phyloP scores from a whole-genome alignment of 2,888 invertebrate species.

The Protophormia terraenovae region DNA sequence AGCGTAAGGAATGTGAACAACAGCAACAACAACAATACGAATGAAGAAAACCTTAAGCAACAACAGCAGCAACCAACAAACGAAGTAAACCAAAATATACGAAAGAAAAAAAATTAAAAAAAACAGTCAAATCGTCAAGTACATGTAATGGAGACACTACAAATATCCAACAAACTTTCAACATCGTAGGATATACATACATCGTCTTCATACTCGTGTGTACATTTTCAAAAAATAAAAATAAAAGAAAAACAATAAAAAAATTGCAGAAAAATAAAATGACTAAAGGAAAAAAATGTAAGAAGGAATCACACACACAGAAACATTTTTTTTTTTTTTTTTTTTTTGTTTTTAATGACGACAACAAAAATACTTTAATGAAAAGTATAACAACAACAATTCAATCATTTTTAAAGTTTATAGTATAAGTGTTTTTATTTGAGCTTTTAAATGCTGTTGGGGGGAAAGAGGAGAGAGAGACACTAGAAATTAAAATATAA shows the following conservation, averaged over 20 bases:
- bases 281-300: conserved; percentile 28
- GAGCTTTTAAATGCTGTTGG: not conserved
- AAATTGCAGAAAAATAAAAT: conserved; percentile 16
- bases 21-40: conserved; percentile 16
- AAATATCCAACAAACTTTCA: conserved; percentile 16
- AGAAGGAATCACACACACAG: conserved; percentile 21
- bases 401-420: conserved; percentile 32
- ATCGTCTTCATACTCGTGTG: not conserved
- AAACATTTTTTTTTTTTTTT: no score
- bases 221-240: no score
- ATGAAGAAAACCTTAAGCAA: no score
- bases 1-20: conserved; percentile 62
- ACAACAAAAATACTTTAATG: conserved; percentile 31
- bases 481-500: conserved; percentile 1
- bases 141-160: conserved; percentile 57
- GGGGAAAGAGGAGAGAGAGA: not conserved
- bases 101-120: not conserved
- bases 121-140: conserved; percentile 41
- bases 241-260: conserved; percentile 12
- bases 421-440: not conserved
- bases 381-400: conserved; percentile 48
- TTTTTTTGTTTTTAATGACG: no score
- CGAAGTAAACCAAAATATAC: conserved; percentile 3
- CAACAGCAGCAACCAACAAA: conserved; percentile 10
- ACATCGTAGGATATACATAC: no score